phyloP scores from a whole-genome alignment of 2,113 vertebrate genomes.

The Charadrius vociferus region DNA sequence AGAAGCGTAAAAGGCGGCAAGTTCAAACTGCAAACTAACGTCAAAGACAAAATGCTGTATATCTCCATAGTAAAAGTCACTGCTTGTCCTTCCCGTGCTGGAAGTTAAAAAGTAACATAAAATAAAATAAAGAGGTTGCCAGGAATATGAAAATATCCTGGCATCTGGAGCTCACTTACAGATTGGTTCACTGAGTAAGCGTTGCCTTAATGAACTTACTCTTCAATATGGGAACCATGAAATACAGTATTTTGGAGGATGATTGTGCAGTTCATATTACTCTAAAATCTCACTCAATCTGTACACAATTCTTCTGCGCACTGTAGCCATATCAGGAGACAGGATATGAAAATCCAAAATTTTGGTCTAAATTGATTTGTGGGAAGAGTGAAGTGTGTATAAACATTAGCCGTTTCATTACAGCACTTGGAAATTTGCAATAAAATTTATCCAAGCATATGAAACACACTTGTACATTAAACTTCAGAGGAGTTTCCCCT shows the following conservation, averaged over 20 bases:
- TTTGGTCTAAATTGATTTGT: slow-evolving; percentile 1
- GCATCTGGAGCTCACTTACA: neutral
- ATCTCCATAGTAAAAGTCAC: neutral
- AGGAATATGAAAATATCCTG: neutral
- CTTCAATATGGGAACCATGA: neutral
- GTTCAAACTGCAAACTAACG: neutral
- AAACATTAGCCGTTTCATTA: neutral
- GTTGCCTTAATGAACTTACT: neutral
- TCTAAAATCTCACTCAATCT: neutral
- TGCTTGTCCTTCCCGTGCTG: neutral
- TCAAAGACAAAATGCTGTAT: neutral
- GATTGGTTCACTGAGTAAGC: neutral
- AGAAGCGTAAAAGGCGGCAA: neutral
- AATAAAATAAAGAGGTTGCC: neutral
- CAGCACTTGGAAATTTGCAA: neutral
- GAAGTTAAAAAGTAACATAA: neutral
- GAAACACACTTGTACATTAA: slow-evolving; percentile 11
- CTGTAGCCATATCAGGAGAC: neutral
- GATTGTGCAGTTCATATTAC: neutral
- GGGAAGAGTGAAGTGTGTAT: neutral
- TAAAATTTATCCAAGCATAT: slow-evolving; percentile 10
- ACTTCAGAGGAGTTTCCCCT: slow-evolving; percentile 30
- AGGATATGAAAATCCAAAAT: neutral
- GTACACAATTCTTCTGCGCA: neutral
- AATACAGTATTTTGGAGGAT: neutral